Evolutionary conservation across 2,888 invertebrate genomes (phyloP).

Genomic region (Drosophila bunnanda): DNA sequence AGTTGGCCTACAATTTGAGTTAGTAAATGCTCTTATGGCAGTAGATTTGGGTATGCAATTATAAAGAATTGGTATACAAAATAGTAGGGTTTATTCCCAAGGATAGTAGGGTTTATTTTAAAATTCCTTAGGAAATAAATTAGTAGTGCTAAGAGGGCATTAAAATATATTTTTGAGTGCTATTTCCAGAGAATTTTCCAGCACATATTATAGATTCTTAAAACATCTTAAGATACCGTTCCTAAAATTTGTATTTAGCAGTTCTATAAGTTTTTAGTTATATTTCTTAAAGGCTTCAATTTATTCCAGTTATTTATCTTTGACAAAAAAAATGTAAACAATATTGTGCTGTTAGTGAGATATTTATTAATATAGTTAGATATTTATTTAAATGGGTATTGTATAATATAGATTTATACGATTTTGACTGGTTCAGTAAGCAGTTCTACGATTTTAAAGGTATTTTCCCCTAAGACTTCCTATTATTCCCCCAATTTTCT

Average conservation of each 20-base stretch:
- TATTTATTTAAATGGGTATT: too few species aligned
- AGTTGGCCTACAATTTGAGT: not conserved
- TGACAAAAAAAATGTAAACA: not conserved
- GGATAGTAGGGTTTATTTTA: not conserved
- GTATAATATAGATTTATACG: too few species aligned
- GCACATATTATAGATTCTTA: not conserved
- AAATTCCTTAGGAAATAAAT: not conserved
- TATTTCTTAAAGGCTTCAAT: not conserved
- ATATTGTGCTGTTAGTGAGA: too few species aligned
- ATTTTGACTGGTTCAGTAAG: not conserved
- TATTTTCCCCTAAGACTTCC: not conserved
- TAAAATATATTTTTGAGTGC: not conserved
- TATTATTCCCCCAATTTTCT: not conserved
- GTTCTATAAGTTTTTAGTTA: not conserved
- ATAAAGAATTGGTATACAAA: not conserved
- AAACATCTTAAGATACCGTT: not conserved
- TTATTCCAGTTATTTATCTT: too few species aligned
- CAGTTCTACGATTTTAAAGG: too few species aligned
- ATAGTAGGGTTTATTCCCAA: not conserved
- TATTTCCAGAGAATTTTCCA: not conserved
- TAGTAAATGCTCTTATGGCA: not conserved
- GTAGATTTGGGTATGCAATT: not conserved
- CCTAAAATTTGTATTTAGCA: not conserved
- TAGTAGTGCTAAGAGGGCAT: not conserved
- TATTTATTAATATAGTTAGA: too few species aligned